phyloP scores from a whole-genome alignment of 2,797 vertebrate genomes.

The Lepidocolaptes lacrymiger region DNA sequence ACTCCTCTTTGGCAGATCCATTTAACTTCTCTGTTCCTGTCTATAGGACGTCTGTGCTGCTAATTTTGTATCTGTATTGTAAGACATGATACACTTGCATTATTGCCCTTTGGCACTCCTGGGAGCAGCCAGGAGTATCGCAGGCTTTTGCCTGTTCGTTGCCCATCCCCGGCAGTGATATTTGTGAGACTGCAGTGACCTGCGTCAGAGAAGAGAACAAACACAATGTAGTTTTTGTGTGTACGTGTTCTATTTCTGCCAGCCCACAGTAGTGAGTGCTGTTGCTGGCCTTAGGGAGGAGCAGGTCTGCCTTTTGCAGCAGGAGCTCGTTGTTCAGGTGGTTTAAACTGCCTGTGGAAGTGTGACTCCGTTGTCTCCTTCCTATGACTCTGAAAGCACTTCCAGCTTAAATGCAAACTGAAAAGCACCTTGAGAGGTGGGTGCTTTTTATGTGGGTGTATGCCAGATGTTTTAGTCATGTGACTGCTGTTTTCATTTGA shows the following conservation, averaged over 20 bases:
- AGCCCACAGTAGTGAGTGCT: not conserved
- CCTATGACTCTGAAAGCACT: not conserved
- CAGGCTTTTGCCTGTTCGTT: not conserved
- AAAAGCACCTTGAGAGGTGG: not conserved
- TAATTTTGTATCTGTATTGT: not conserved
- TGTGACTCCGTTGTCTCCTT: accelerated
- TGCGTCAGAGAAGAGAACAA: not conserved
- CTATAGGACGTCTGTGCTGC: not conserved
- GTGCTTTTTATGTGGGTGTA: not conserved
- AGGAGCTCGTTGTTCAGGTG: not conserved
- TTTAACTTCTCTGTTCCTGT: not conserved
- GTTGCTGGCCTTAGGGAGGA: not conserved
- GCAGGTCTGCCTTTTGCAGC: not conserved
- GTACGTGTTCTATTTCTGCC: not conserved
- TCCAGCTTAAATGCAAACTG: not conserved
- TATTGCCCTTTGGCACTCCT: not conserved
- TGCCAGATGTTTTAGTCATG: not conserved
- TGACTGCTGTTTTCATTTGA: not conserved
- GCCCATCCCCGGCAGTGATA: not conserved
- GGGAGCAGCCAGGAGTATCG: not conserved
- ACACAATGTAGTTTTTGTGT: not conserved
- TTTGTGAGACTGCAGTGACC: not conserved
- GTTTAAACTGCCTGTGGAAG: not conserved
- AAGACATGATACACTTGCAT: not conserved
- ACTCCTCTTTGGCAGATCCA: not conserved